Base-by-base conservation (phyloP, 2,113 vertebrate genomes). In the Malurus melanocephalus region DNA sequence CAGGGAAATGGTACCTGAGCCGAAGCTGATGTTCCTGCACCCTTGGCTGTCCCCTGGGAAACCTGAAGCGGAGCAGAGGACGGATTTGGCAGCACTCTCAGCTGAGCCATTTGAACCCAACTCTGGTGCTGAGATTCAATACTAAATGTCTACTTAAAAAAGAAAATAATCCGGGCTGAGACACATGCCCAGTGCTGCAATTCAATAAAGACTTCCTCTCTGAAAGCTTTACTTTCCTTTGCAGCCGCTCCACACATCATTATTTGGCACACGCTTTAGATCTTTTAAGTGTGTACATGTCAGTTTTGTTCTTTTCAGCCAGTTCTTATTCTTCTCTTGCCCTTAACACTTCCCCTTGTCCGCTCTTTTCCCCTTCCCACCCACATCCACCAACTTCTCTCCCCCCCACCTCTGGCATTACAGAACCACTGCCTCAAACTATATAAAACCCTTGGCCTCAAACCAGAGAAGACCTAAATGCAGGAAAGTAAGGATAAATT, bases 401-500 rank as follows among this genome's bases (percentile, higher is more conserved):
- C n/a, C 49, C 80, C 65, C 87, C 90, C 68, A 94, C 73, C 95
- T 92, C 90, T 86, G 89, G 95, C 91, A 94, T 95, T 96, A 93
- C 88, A 95, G 85, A 80, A 87, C 94, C 82, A 92, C 83, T 96
- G 96, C 94, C 94, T 96, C 95, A 95, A 97, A 97, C 95, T 91
- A 78, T 95, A 96, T 97, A 96, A 97, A 97, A 95, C 91, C 95
- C 91, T 96, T 97, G 97, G 97, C 97, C 96, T 97, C 96, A 96
- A 97, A 97, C 94, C 96, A 98, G 96, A 94, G 96, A 97, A 96
- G 96, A 95, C 96, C 97, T 97, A 97, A 97, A 98, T 95, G 96
- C 96, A 96, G 95, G 94, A 97, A 97, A 96, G 95, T 97, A 96
- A 96, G 97, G 95, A 96, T 98, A 98, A 98, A 98, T 98, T 98